These are phyloP conservation scores for Corythoichthys intestinalis DNA, from an alignment of 2,113 vertebrate genomes.

Conservation along the genomic window DNA sequence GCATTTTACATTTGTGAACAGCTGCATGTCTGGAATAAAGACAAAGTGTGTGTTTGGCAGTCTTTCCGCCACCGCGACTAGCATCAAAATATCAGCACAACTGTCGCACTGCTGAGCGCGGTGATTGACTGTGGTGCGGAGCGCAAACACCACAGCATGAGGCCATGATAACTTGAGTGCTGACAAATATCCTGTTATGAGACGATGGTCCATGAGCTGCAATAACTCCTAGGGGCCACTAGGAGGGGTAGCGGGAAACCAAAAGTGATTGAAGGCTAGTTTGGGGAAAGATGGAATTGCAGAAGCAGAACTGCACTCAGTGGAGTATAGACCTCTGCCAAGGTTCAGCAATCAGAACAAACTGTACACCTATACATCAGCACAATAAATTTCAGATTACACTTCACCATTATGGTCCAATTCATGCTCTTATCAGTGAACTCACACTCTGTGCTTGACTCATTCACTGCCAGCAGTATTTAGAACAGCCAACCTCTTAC, in stretches of 20 bases:
- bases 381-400: too few species aligned
- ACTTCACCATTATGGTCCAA: too few species aligned
- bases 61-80: neutral
- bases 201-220: neutral
- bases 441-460: too few species aligned
- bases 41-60: slow-evolving; percentile 5
- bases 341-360: too few species aligned
- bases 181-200: neutral
- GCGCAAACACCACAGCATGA: slow-evolving; percentile 4
- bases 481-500: too few species aligned
- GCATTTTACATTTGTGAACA: slow-evolving; percentile 17
- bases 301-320: neutral
- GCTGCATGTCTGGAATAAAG: slow-evolving; percentile 10
- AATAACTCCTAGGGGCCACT: neutral
- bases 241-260: slow-evolving; percentile 11
- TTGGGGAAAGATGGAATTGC: neutral
- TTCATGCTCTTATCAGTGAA: too few species aligned
- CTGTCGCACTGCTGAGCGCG: neutral
- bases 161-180: neutral
- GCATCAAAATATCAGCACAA: neutral
- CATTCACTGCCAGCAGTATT: too few species aligned
- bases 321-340: too few species aligned
- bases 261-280: neutral
- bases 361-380: too few species aligned
- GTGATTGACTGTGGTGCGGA: neutral